Evolutionary conservation across 1,140 invertebrate genomes (phyloP), one percentile per base, ranked within the genome.

Genomic region (Calliopsis andreniformis): DNA sequence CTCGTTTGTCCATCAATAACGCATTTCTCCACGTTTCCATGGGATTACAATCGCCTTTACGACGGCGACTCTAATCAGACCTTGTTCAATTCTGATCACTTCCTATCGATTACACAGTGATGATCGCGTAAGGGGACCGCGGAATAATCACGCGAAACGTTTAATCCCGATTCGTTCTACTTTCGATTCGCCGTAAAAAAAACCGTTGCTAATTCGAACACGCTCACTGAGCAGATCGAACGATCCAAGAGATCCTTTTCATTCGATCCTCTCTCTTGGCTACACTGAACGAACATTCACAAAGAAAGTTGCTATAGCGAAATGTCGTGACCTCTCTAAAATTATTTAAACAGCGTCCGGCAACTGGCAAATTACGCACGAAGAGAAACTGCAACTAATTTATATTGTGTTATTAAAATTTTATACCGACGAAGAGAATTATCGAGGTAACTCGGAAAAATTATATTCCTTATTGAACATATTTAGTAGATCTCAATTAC

Each of bases 1-100:
- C 53, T 70, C 39, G 67, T 70, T 70, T 59, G 67, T 70, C 55
- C 55, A 35, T 59, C 67, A 6, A 47, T 45, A 70, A 59, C 20
- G 18, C 5, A 42, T 59, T 70, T 70, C 32, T 70, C 53, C 32
- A 32, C 66, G 39, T 51, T 59, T 39, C 56, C 18, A n/a, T n/a
- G 10, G 56, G 32, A 23, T 28, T 23, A 59, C 32, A 59, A 59
- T 59, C 56, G 56, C 20, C 23, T 59, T 59, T 59, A 59, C 16
- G 25, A 10, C 14, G 12, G 8, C 6, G 49, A 3, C 35, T 59
- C 47, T 59, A 59, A 47, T 70, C 53, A 30, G 12, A 25, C 14
- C n/a, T 32, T 59, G 25, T 35, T 2, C 39, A 7, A 23, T 10
- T 14, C 39, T 45, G n/a, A 28, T 5, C 28, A 10, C 32, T 58